phyloP scores from a whole-genome alignment of 2,113 vertebrate species.

The Scortum barcoo region DNA sequence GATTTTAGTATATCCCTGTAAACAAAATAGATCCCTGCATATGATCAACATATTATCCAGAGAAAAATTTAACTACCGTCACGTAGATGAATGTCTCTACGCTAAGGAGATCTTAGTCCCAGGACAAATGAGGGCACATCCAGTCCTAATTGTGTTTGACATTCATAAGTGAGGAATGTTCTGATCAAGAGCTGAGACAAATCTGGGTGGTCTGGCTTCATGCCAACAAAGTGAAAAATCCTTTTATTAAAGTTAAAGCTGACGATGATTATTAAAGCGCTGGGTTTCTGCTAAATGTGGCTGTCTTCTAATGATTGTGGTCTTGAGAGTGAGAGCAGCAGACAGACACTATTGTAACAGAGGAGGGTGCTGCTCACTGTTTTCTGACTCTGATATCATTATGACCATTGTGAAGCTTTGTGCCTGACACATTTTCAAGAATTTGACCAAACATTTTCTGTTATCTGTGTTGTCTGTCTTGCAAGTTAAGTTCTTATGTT shows the following conservation, averaged over 20 bases:
- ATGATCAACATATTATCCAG: not conserved
- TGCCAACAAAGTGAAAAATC: constrained; percentile 44
- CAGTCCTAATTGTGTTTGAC: constrained; percentile 53
- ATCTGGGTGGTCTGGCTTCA: constrained; percentile 48
- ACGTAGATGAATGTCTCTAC: not conserved
- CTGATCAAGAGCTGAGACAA: constrained; percentile 37
- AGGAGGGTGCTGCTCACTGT: constrained; percentile 71
- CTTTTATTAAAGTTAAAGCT: constrained; percentile 48
- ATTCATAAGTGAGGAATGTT: constrained; percentile 62
- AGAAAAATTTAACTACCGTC: not conserved
- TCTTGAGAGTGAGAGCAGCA: not conserved
- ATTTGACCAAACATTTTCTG: not conserved
- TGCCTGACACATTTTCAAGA: not conserved
- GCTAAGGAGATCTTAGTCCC: not conserved
- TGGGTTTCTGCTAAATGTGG: constrained; percentile 19
- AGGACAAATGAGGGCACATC: constrained; percentile 9
- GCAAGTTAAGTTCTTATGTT: no score
- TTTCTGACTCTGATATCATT: not conserved
- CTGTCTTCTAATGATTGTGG: constrained; percentile 7
- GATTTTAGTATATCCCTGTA: not conserved
- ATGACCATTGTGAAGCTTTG: not conserved
- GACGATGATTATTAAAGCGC: constrained; percentile 11
- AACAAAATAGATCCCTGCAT: not conserved
- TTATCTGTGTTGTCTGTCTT: not conserved
- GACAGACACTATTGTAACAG: constrained; percentile 24